Percentiles rank a stretch among this genome's conserved stretches.
phyloP scores from a whole-genome alignment of 2,113 vertebrate genomes.

The Nycticorax nycticorax region DNA sequence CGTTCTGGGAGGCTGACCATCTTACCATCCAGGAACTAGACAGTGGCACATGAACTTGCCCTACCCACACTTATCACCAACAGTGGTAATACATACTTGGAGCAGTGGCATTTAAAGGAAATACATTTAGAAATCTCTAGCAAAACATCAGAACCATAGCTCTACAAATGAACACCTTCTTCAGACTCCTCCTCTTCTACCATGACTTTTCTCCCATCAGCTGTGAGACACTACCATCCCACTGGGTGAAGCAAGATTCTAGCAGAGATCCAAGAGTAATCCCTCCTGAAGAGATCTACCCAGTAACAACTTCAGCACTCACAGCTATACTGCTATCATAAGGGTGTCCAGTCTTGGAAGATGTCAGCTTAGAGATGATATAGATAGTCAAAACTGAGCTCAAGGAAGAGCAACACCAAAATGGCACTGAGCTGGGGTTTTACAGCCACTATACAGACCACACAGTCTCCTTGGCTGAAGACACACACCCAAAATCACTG shows the following conservation, averaged over 20 bases:
- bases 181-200: background rate
- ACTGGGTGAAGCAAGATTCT: background rate
- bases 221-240: background rate
- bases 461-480: background rate
- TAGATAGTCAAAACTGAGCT: background rate
- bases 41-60: background rate
- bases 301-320: background rate
- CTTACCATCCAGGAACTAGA: background rate
- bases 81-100: background rate
- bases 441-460: background rate
- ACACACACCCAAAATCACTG: background rate
- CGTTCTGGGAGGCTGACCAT: background rate
- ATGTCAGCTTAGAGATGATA: background rate
- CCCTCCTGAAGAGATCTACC: background rate
- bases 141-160: background rate
- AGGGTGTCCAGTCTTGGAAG: background rate
- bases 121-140: background rate
- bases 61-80: background rate
- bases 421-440: background rate
- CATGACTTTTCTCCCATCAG: background rate
- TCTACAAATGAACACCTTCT: background rate
- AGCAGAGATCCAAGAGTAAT: background rate
- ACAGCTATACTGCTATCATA: background rate
- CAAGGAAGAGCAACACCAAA: background rate
- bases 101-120: background rate